Conservation (phyloP, 2,797 vertebrate genomes). For the Somateria mollissima region DNA sequence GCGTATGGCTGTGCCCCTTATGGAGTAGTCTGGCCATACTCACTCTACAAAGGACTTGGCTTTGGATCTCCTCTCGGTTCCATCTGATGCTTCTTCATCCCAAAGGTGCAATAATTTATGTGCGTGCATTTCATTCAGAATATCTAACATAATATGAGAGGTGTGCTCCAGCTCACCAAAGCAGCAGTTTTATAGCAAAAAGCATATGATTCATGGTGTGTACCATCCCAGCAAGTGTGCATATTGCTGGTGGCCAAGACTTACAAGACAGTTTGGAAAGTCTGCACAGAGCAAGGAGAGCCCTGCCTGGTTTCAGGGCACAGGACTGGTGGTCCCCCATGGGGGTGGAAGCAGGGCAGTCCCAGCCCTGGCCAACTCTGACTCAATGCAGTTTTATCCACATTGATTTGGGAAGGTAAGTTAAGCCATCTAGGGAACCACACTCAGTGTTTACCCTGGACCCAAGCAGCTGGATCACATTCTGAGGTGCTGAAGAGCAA, state of each 20-base stretch:
- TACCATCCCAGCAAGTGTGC: accelerated
- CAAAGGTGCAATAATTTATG: not conserved
- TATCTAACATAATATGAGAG: not conserved
- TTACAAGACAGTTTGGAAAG: accelerated
- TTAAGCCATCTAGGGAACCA: accelerated
- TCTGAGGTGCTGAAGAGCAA: accelerated
- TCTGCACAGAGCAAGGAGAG: not conserved
- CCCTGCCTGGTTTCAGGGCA: too few relatives aligned
- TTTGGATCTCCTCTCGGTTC: too few relatives aligned
- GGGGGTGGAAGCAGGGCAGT: too few relatives aligned
- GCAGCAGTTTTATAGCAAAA: not conserved
- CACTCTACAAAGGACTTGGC: not conserved
- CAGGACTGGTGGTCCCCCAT: too few relatives aligned
- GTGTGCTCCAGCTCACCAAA: not conserved
- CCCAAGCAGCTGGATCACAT: accelerated
- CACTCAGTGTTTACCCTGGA: accelerated
- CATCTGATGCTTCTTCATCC: too few relatives aligned
- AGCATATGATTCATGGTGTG: not conserved
- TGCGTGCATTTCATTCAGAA: not conserved
- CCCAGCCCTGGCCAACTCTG: not conserved
- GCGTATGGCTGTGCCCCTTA: not conserved
- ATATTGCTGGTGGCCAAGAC: not conserved
- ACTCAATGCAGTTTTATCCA: not conserved
- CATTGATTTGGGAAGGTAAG: accelerated
- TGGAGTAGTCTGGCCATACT: not conserved